Conservation (phyloP, 1,140 invertebrate species). For the Coptotermes formosanus region DNA sequence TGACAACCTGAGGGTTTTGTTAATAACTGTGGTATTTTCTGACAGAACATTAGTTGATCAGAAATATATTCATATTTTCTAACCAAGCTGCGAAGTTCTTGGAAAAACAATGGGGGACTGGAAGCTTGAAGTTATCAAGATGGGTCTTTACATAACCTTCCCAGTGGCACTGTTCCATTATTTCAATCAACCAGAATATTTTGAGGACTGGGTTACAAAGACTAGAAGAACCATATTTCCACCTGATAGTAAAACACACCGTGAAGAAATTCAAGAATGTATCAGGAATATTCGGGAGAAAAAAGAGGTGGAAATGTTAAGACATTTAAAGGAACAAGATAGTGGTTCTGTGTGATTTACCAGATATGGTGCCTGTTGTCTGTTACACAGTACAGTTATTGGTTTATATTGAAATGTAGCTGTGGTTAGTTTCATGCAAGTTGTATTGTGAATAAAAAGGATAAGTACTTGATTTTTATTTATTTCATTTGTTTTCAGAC, state of each 20-base stretch:
- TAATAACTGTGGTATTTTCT: background rate
- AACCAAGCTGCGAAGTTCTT: background rate
- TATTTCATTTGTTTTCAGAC: background rate
- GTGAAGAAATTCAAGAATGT: constrained; percentile 56
- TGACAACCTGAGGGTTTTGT: background rate
- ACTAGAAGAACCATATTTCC: constrained; percentile 67
- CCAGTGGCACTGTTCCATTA: constrained; percentile 80
- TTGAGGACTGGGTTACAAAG: constrained; percentile 75
- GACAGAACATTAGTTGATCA: background rate
- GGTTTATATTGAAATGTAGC: background rate
- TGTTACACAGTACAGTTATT: too few species aligned
- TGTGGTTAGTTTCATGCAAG: background rate
- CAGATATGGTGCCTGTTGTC: too few species aligned
- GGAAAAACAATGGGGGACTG: constrained; percentile 67
- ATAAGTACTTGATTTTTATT: background rate
- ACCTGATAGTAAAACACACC: constrained; percentile 59
- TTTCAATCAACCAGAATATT: constrained; percentile 81
- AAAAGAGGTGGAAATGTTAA: constrained; percentile 47
- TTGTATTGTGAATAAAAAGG: background rate
- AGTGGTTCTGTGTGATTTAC: constrained; percentile 33
- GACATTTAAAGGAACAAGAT: constrained; percentile 45
- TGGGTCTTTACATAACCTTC: constrained; percentile 82
- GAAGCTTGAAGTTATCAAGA: constrained; percentile 76
- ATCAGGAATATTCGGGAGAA: constrained; percentile 59
- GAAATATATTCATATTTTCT: background rate